Evolutionary conservation across 1,140 invertebrate species (phyloP), one percentile per base, ranked within the genome.

Genomic region (Venturia canescens): DNA sequence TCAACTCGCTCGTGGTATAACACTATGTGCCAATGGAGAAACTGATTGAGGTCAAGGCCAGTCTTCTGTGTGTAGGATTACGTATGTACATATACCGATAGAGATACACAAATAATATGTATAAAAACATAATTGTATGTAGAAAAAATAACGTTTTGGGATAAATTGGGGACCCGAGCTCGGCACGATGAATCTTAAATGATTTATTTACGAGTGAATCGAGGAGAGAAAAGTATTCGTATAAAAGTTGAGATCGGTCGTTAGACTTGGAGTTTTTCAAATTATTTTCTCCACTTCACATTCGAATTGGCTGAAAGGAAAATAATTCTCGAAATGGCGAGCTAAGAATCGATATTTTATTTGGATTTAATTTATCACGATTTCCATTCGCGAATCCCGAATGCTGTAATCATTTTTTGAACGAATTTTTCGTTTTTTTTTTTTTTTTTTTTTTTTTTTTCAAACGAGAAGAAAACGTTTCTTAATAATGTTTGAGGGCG

Each of bases 1-100:
- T 53, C n/a, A 16, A n/a, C 16, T 53, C 16, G 50, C 7, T 53
- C n/a, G 50, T 53, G 50, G 50, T 44, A 44, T 44, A 44, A 21
- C 50, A n/a, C n/a, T 53, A 53, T 21, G 50, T 53, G 50, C 50
- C 50, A 53, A 53, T 53, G 70, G 70, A 21, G 29, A 50, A 71
- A 34, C 29, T 53, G 16, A 63, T 23, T 63, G n/a, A 27, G 60
- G 21, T 27, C 21, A 63, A 63, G 60, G 60, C 26, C 60, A 63
- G 60, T 63, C 60, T 27, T 63, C 60, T 27, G 23, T 26, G 60
- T 63, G 27, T 27, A 27, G 23, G 26, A 63, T 63, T 23, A 63
- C 21, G 26, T 63, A 63, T 63, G 60, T 63, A 27, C 27, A 63
- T 63, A 63, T 63, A 63, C 3, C 60, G 60, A 63, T 26, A 63